Base-by-base conservation (phyloP, 2,888 invertebrate genomes). In the Geotrupes spiniger region DNA sequence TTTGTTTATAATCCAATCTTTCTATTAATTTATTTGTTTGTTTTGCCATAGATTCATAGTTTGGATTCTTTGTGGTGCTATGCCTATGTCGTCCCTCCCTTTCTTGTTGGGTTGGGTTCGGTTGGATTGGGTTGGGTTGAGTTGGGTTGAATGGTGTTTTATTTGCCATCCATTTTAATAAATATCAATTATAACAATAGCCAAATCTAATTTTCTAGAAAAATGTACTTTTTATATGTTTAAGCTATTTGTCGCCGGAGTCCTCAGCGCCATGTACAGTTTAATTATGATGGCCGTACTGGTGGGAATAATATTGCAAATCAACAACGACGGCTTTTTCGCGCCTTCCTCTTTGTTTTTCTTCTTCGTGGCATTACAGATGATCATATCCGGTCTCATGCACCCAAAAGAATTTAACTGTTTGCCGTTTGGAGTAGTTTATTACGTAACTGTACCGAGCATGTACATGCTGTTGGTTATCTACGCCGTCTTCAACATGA, bases 401-500 rank as follows among this genome's bases (percentile, higher is more conserved):
- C 94, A 94, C 72, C 93, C 93, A 0, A 80, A 82, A 66, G 92
- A 92, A 72, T 77, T 86, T 42, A 70, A 75, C 36, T 92, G 91
- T 54, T 71, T 94, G n/a, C 69, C 85, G 27, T 87, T 84, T 60
- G 81, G 89, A 10, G 66, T 82, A 49, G 81, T 96, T 29, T 96
- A 96, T 70, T 89, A 89, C 68, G 83, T 96, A 37, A 90, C 93
- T 4, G 92, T 96, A 42, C 96, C 96, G 0, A 90, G 92, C 56
- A 95, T 95, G 88, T 96, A 95, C 71, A 84, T 96, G 80, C 75
- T 96, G 65, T 78, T 96, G 43, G 87, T 94, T 57, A 87, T 96
- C 46, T 96, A 92, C 69, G 92, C 94, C 0, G 77, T 95, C 16
- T 92, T 93, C 68, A 96, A 96, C 70, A 79, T 96, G 75, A 92